A percentile compares a stretch with the other conserved stretches of the same genome.
Evolutionary conservation across 2,888 invertebrate species (phyloP).

Genomic region (Melolontha melolontha): DNA sequence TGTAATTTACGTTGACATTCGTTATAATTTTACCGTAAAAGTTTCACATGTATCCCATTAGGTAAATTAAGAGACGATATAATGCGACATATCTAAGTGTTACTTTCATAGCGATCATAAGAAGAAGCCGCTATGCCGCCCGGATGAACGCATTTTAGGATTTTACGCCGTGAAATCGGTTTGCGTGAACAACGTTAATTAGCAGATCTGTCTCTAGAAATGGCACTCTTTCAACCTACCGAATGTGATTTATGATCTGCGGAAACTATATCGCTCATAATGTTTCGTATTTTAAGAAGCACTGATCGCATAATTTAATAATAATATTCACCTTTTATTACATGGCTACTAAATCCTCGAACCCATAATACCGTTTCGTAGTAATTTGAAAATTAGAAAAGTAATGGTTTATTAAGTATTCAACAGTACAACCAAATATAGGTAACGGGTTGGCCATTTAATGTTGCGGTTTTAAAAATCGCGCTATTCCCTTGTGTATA

Average conservation of each 20-base stretch:
- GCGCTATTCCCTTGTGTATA: too few relatives aligned
- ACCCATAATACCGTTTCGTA: too few relatives aligned
- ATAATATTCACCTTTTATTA: too few relatives aligned
- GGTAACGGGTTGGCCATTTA: too few relatives aligned
- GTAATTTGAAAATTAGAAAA: too few relatives aligned
- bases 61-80: constrained; percentile 19
- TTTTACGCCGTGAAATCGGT: constrained; percentile 56
- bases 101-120: not conserved
- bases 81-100: constrained; percentile 38
- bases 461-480: too few relatives aligned
- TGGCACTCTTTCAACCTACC: constrained; percentile 31
- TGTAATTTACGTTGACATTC: constrained; percentile 14
- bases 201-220: constrained; percentile 51
- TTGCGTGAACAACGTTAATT: constrained; percentile 58
- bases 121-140: constrained; percentile 44
- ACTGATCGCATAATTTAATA: too few relatives aligned
- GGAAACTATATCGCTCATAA: constrained; percentile 19
- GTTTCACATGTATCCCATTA: constrained; percentile 34
- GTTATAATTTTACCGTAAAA: constrained; percentile 4
- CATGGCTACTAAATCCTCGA: too few relatives aligned
- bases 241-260: constrained; percentile 31
- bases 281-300: too few relatives aligned
- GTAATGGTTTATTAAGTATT: too few relatives aligned
- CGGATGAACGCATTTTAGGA: constrained; percentile 47
- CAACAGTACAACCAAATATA: too few relatives aligned